phyloP scores from a whole-genome alignment of 2,113 vertebrate species.

The Cheilinus undulatus region DNA sequence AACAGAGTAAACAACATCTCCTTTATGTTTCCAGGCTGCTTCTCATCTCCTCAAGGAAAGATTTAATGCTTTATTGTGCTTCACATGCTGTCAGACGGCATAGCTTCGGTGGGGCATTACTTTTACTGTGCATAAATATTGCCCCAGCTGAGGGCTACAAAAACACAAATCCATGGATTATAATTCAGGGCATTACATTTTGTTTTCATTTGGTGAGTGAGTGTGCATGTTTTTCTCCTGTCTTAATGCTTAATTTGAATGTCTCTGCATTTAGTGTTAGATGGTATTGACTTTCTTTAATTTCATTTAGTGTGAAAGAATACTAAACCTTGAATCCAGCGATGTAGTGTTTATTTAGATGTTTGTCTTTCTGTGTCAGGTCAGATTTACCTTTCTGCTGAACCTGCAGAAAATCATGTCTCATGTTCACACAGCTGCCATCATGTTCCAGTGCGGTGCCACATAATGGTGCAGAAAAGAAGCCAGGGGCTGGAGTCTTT shows the following conservation, averaged over 20 bases:
- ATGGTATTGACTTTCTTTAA: not conserved
- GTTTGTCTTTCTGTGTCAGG: not conserved
- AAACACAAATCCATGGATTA: constrained; percentile 44
- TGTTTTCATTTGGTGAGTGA: too few species aligned
- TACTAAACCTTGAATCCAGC: not conserved
- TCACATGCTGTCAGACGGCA: constrained; percentile 45
- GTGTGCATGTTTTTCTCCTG: too few species aligned
- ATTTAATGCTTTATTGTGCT: constrained; percentile 48
- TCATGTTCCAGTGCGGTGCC: constrained; percentile 9
- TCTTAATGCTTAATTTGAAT: not conserved
- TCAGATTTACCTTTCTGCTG: constrained; percentile 26
- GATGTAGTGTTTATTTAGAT: not conserved
- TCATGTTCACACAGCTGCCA: constrained; percentile 61
- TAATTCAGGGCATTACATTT: constrained; percentile 47
- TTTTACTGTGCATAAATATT: constrained; percentile 32
- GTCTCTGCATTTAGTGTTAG: not conserved
- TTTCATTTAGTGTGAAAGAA: not conserved
- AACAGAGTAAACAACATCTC: not conserved
- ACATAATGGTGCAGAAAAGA: constrained; percentile 29
- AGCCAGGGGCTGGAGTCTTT: too few species aligned
- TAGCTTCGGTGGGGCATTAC: constrained; percentile 29
- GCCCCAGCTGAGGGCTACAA: not conserved
- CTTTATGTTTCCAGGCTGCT: constrained; percentile 41
- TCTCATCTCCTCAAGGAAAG: constrained; percentile 34
- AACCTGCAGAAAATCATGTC: constrained; percentile 18